Conservation (phyloP, 1,140 invertebrate species). For the Ceratoteleas bidentatus region DNA sequence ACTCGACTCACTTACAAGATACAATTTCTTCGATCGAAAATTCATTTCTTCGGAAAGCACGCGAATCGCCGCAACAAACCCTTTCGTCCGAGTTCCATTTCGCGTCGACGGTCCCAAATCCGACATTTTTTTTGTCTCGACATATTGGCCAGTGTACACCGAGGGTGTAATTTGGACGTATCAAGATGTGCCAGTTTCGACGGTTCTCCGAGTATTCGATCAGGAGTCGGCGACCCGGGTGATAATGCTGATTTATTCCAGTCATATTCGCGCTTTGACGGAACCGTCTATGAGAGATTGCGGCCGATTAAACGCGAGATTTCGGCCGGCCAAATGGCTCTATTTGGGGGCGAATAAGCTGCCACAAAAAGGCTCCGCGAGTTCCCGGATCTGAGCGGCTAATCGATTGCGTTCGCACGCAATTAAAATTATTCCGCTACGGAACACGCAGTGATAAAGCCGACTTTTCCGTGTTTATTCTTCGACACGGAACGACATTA, state of each 20-base stretch:
- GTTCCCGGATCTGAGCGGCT: slow-evolving; percentile 5
- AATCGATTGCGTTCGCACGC: slow-evolving; percentile 33
- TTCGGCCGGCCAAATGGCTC: slow-evolving; percentile 9
- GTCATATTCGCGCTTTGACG: slow-evolving; percentile 29
- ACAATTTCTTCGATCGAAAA: slow-evolving; percentile 21
- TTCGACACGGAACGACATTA: slow-evolving; percentile 21
- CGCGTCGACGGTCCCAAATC: not conserved
- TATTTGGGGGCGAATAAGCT: slow-evolving; percentile 8
- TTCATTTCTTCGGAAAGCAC: slow-evolving; percentile 9
- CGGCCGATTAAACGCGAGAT: slow-evolving; percentile 19
- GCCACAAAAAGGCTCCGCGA: not conserved
- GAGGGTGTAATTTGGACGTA: slow-evolving; percentile 33
- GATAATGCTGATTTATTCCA: slow-evolving; percentile 48
- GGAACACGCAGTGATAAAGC: slow-evolving; percentile 14
- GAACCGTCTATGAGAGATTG: slow-evolving; percentile 18
- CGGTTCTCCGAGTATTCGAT: slow-evolving; percentile 46
- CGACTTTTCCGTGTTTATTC: slow-evolving; percentile 22
- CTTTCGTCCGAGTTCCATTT: not conserved
- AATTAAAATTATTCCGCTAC: slow-evolving; percentile 34
- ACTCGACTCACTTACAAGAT: slow-evolving; percentile 2
- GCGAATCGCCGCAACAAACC: not conserved
- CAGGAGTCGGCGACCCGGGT: slow-evolving; percentile 45
- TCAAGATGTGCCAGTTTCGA: slow-evolving; percentile 48
- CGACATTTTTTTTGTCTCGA: not conserved
- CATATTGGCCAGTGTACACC: not conserved